Percentiles rank a stretch among this genome's conserved stretches.
phyloP scores from a whole-genome alignment of 2,888 invertebrate genomes.

The Lissocephala sabroskyi region DNA sequence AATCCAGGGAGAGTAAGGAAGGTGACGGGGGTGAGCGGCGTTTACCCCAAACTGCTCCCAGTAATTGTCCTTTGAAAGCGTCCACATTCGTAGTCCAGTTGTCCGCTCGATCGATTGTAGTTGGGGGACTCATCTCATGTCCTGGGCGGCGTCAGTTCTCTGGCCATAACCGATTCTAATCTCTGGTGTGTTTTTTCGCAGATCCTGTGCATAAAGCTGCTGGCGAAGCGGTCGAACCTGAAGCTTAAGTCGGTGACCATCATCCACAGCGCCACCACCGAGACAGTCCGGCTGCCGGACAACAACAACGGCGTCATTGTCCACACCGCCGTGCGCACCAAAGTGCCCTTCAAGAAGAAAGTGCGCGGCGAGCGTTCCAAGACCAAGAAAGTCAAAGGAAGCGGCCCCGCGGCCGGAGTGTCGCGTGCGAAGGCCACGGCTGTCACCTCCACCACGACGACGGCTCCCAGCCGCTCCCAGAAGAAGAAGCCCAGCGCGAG shows the following conservation, averaged over 20 bases:
- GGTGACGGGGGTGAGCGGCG: conserved; percentile 29
- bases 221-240: conserved; percentile 85
- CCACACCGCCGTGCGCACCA: conserved; percentile 89
- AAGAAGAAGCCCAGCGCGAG: conserved; percentile 27
- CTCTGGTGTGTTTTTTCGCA: conserved; percentile 71
- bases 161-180: too few relatives aligned
- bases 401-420: background rate
- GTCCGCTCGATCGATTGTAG: too few relatives aligned
- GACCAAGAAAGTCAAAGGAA: conserved; percentile 49
- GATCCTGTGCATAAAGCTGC: conserved; percentile 85
- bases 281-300: conserved; percentile 87
- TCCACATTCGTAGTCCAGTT: too few relatives aligned
- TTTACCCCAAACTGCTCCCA: background rate
- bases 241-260: conserved; percentile 91
- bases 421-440: conserved; percentile 2
- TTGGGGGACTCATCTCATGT: too few relatives aligned
- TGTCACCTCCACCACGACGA: conserved; percentile 5
- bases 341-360: conserved; percentile 89
- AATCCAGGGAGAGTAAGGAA: conserved; percentile 42
- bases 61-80: background rate
- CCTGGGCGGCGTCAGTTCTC: too few relatives aligned
- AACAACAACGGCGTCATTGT: conserved; percentile 84
- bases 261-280: conserved; percentile 91
- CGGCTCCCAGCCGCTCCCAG: conserved; percentile 22
- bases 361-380: conserved; percentile 74